These are phyloP conservation scores for Trimorus sp. DNA, from an alignment of 2,888 invertebrate genomes.

Conservation along the genomic window DNA sequence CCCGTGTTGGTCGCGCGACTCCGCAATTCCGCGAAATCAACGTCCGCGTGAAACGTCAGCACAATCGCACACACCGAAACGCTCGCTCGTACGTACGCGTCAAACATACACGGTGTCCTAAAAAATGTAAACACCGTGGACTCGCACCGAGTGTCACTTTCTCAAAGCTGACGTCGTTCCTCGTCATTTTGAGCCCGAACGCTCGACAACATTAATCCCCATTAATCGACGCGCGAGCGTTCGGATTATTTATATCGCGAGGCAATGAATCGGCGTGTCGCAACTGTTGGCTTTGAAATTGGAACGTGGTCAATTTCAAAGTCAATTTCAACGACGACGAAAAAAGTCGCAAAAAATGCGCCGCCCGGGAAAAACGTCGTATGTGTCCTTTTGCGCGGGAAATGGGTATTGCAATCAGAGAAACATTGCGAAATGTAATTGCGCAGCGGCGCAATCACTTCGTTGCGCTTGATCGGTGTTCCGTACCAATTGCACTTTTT, in stretches of 20 bases:
- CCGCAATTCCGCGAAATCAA: background rate
- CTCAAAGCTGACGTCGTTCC: no score
- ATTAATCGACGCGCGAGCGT: no score
- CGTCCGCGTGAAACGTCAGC: background rate
- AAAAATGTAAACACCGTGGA: conserved; percentile 52
- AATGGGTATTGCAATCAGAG: background rate
- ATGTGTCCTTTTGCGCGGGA: conserved; percentile 13
- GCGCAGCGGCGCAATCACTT: conserved; percentile 7
- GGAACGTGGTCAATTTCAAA: no score
- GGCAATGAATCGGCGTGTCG: no score
- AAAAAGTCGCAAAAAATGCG: background rate
- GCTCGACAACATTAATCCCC: no score
- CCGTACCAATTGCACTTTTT: background rate
- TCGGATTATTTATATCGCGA: no score
- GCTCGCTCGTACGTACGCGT: conserved; percentile 6
- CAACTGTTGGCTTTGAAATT: no score
- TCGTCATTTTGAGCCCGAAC: no score
- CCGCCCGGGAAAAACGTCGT: background rate
- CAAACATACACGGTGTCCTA: conserved; percentile 47
- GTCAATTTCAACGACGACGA: background rate
- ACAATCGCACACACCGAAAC: background rate
- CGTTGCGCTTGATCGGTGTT: conserved; percentile 15
- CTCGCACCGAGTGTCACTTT: no score
- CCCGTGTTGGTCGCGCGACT: no score
- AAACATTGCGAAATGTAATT: background rate